These are phyloP conservation scores for Xylota sylvarum DNA, from an alignment of 2,888 invertebrate genomes.

Conservation along the genomic window DNA sequence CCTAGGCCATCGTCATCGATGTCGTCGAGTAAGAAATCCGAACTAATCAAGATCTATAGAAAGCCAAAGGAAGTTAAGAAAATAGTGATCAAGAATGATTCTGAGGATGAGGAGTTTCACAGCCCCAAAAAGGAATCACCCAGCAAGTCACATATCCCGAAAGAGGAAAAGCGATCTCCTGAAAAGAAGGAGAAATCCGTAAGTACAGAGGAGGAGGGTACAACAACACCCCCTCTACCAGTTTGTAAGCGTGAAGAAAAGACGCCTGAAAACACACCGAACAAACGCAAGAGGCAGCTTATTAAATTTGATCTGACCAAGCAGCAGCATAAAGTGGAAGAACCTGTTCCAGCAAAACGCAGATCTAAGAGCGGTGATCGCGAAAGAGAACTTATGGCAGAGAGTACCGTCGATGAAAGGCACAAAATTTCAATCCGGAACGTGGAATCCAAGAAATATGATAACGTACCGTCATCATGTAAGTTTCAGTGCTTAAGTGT, in stretches of 20 bases:
- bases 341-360: conserved; percentile 65
- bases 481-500: conserved; percentile 82
- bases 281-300: conserved; percentile 83
- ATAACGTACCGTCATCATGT: conserved; percentile 87
- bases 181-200: conserved; percentile 7
- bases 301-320: conserved; percentile 82
- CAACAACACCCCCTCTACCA: conserved; percentile 83
- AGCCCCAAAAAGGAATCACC: conserved; percentile 78
- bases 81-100: conserved; percentile 85
- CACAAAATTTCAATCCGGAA: conserved; percentile 85
- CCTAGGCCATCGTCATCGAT: conserved; percentile 79
- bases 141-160: conserved; percentile 38
- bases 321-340: conserved; percentile 43
- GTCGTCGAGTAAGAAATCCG: conserved; percentile 77
- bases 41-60: conserved; percentile 81
- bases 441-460: conserved; percentile 86
- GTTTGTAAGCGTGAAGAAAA: conserved; percentile 57
- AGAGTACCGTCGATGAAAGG: conserved; percentile 81
- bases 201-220: conserved; percentile 78
- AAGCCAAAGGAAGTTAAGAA: conserved; percentile 83
- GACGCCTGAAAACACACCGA: conserved; percentile 59
- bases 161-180: conserved; percentile 30
- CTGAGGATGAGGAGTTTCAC: conserved; percentile 84
- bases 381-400: conserved; percentile 56
- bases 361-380: conserved; percentile 79